Percentiles rank a stretch among this genome's conserved stretches.
Conservation (phyloP, 2,888 invertebrate genomes). For the Acleris cristana region DNA sequence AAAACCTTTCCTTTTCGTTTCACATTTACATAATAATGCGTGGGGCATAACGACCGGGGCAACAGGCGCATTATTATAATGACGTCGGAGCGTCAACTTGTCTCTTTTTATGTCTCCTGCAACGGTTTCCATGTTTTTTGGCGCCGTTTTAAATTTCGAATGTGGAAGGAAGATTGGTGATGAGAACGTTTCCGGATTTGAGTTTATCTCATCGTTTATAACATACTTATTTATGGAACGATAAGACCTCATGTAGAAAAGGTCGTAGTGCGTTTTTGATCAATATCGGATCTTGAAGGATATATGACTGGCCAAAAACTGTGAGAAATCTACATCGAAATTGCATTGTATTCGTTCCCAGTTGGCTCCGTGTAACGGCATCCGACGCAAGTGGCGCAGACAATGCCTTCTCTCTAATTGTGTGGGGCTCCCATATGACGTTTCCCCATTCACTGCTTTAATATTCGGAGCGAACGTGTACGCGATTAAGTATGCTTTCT, state of each 20-base stretch:
- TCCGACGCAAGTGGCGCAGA: conserved; percentile 54
- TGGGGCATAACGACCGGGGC: conserved; percentile 72
- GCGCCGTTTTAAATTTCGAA: conserved; percentile 43
- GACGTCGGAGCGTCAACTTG: conserved; percentile 36
- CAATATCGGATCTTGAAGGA: neutral
- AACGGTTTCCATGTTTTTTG: conserved; percentile 51
- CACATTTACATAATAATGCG: conserved; percentile 81
- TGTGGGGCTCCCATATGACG: conserved; percentile 76
- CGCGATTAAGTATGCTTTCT: conserved; percentile 79
- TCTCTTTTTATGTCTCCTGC: conserved; percentile 43
- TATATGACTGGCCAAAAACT: conserved; percentile 4
- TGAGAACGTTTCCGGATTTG: conserved; percentile 5
- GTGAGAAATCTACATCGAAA: conserved; percentile 27
- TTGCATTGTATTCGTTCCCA: conserved; percentile 38
- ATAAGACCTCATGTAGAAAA: too few species aligned
- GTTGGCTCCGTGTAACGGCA: conserved; percentile 58
- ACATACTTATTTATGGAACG: too few species aligned
- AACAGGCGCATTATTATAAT: conserved; percentile 69
- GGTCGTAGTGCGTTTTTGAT: neutral
- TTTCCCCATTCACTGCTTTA: conserved; percentile 76
- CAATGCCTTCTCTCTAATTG: conserved; percentile 71
- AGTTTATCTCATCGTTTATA: neutral
- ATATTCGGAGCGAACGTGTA: conserved; percentile 76
- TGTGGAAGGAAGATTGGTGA: conserved; percentile 27
- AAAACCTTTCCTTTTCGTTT: conserved; percentile 74